Conservation (phyloP, 1,140 invertebrate species). For the Atta cephalotes region DNA sequence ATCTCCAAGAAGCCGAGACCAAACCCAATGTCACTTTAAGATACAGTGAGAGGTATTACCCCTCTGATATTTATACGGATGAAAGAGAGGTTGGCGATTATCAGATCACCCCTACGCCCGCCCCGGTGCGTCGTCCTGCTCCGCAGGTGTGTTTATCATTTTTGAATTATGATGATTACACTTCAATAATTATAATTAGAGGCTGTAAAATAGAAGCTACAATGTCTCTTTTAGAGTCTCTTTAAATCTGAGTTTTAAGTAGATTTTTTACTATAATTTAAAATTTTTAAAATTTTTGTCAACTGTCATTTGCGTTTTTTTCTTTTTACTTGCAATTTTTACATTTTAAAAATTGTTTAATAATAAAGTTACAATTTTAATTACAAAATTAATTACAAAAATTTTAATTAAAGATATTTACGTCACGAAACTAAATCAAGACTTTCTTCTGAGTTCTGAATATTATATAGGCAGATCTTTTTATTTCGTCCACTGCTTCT, state of each 20-base stretch:
- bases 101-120: conserved; percentile 73
- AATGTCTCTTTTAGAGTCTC: neutral
- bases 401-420: neutral
- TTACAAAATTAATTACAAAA: too few species aligned
- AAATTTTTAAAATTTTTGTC: neutral
- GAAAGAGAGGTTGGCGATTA: conserved; percentile 89
- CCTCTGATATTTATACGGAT: conserved; percentile 90
- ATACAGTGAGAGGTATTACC: conserved; percentile 95
- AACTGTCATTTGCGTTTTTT: neutral
- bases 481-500: neutral
- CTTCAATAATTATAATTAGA: neutral
- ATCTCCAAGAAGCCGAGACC: conserved; percentile 92
- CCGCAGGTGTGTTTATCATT: conserved; percentile 67
- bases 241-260: neutral
- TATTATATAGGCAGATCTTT: neutral
- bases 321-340: neutral
- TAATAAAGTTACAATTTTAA: neutral
- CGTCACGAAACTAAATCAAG: neutral
- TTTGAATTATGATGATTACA: neutral
- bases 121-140: conserved; percentile 78
- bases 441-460: neutral
- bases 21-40: conserved; percentile 93
- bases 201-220: neutral
- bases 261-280: neutral
- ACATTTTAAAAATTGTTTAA: neutral